Conservation (phyloP, 2,797 vertebrate species). For the Molothrus aeneus region DNA sequence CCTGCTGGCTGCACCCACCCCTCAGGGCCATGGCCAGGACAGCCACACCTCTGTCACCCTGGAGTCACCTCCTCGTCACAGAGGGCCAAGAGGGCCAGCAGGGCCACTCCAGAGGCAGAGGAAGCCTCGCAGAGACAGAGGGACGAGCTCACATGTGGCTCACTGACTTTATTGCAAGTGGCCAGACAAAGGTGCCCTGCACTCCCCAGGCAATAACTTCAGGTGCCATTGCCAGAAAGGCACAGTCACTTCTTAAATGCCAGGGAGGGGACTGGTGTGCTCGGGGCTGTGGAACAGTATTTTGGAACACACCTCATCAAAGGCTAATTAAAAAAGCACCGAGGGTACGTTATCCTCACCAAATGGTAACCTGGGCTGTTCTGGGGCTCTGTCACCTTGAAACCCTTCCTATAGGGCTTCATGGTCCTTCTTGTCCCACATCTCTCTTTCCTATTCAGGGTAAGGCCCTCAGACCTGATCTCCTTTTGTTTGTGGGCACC, state of each 20-base stretch:
- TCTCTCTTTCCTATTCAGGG: not conserved
- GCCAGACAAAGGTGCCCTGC: not conserved
- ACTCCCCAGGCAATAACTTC: not conserved
- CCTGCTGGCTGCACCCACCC: not conserved
- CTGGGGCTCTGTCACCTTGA: not conserved
- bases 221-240: not conserved
- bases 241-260: no score
- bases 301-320: rapidly evolving
- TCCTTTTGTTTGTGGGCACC: not conserved
- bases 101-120: not conserved
- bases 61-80: not conserved
- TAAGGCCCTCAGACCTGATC: not conserved
- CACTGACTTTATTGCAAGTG: not conserved
- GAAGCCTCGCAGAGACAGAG: rapidly evolving
- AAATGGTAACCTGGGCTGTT: not conserved
- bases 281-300: not conserved
- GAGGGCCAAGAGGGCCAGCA: not conserved
- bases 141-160: not conserved
- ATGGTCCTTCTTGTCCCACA: rapidly evolving
- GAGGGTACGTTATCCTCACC: not conserved
- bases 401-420: rapidly evolving
- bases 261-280: not conserved
- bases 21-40: not conserved
- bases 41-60: not conserved
- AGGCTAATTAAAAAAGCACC: not conserved